Evolutionary conservation across 2,888 invertebrate genomes (phyloP), one percentile per base, ranked within the genome.

Genomic region (Pantelozetes paolii): DNA sequence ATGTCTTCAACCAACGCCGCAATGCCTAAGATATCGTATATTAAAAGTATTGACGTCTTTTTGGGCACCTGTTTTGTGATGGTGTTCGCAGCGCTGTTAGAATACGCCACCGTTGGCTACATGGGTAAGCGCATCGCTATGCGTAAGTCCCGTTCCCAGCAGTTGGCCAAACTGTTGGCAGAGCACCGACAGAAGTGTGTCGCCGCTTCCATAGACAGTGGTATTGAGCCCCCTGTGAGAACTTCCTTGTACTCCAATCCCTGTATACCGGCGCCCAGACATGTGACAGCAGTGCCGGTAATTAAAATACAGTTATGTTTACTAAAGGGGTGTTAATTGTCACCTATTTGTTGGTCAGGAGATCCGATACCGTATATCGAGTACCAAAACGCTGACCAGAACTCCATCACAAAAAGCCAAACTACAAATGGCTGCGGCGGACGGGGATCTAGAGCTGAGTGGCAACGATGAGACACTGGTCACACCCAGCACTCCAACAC

Each of bases 31-130:
- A 95, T 96, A 82, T 94, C 94, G 78, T 96, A 96, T 86, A 94
- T 96, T 84, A 96, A 96, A 85, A 93, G 93, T 80, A 96, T 96
- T 84, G 96, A 96, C 85, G 94, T 96, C 81, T 96, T 94, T 85
- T 86, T 95, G 85, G 94, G 94, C 82, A 95, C 94, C 82, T 77
- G 81, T 76, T 83, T 83, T 78, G 79, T 96, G 83, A 96, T 96
- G 95, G 96, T 96, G 83, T 96, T 96, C 87, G 95, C 95, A 81
- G 94, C 94, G 84, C 87, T 97, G 82, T 86, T 97, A 86, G 97
- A 97, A 86, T 97, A 96, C 85, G 96, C 97, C 78, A 92, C 95
- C 78, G 97, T 97, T 80, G 95, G 95, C 79, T 97, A 97, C 85
- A 92, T 96, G 91, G 94, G 94, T 79, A 96, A 95, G 86, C 87